phyloP scores from a whole-genome alignment of 2,888 invertebrate species.

The Ditylenchus weischeri region DNA sequence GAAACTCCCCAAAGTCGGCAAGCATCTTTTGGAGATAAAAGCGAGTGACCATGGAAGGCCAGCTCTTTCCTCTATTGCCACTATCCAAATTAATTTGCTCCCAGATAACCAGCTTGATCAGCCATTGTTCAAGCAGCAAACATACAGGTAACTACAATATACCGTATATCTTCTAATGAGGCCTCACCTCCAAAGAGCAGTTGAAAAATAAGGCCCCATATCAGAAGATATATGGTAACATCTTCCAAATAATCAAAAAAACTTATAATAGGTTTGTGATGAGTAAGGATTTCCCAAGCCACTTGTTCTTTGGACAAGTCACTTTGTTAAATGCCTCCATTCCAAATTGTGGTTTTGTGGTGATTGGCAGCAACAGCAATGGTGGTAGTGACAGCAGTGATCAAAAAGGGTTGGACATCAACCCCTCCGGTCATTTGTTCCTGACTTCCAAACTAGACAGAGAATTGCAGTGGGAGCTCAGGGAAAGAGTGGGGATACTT shows the following conservation, averaged over 20 bases:
- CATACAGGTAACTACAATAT: conserved; percentile 23
- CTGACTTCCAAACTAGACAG: conserved; percentile 12
- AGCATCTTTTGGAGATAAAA: conserved; percentile 37
- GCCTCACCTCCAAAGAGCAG: no score
- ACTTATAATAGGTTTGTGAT: conserved; percentile 27
- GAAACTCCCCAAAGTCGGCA: conserved; percentile 1
- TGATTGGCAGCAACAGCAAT: background rate
- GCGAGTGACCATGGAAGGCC: conserved; percentile 43
- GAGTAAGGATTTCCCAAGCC: conserved; percentile 32
- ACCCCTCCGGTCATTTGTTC: conserved; percentile 17
- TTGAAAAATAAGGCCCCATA: no score
- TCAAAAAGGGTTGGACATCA: background rate
- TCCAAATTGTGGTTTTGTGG: conserved; percentile 12
- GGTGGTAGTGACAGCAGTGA: conserved; percentile 4
- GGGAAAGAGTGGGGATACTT: background rate
- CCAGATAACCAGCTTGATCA: conserved; percentile 15
- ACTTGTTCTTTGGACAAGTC: conserved; percentile 30
- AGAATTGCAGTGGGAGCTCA: conserved; percentile 11
- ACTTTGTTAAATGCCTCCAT: conserved; percentile 2
- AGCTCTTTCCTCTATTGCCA: conserved; percentile 30
- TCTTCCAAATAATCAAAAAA: no score
- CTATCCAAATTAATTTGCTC: conserved; percentile 15
- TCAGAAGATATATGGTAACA: no score
- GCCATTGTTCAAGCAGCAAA: conserved; percentile 27
- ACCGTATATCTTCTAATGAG: no score